Evolutionary conservation across 2,797 vertebrate genomes (phyloP).

Genomic region (Salarias fasciatus): DNA sequence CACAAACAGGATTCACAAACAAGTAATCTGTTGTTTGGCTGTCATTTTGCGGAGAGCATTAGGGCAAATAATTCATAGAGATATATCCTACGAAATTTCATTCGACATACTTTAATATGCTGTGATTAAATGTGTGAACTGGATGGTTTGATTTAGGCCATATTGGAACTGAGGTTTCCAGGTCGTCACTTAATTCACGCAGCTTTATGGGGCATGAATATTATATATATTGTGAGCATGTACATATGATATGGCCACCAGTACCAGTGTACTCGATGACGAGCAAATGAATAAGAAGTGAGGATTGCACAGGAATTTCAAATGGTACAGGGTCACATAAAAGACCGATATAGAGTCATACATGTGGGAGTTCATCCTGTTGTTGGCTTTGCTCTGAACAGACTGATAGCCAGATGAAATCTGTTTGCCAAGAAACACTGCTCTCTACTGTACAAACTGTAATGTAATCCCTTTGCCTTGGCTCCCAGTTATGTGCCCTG

Average conservation of each 20-base stretch:
- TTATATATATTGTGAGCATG: neutral
- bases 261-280: neutral
- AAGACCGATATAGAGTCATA: slow-evolving; percentile 29
- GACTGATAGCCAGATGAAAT: slow-evolving; percentile 50
- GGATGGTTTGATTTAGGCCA: no score
- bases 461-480: slow-evolving; percentile 62
- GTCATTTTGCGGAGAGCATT: no score
- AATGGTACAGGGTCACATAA: slow-evolving; percentile 30
- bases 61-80: no score
- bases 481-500: slow-evolving; percentile 55
- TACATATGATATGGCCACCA: neutral
- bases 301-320: slow-evolving; percentile 30
- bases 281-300: slow-evolving; percentile 26
- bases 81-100: no score
- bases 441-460: slow-evolving; percentile 61
- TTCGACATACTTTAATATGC: no score
- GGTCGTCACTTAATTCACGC: no score
- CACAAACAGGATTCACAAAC: no score
- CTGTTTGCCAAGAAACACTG: slow-evolving; percentile 68
- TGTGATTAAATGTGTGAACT: no score
- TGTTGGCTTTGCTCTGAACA: slow-evolving; percentile 39
- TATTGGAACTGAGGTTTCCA: no score
- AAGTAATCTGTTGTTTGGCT: no score
- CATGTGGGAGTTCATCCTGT: slow-evolving; percentile 4
- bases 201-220: no score